Base-by-base conservation (phyloP, 2,888 invertebrate genomes). In the Phyllotreta striolata region DNA sequence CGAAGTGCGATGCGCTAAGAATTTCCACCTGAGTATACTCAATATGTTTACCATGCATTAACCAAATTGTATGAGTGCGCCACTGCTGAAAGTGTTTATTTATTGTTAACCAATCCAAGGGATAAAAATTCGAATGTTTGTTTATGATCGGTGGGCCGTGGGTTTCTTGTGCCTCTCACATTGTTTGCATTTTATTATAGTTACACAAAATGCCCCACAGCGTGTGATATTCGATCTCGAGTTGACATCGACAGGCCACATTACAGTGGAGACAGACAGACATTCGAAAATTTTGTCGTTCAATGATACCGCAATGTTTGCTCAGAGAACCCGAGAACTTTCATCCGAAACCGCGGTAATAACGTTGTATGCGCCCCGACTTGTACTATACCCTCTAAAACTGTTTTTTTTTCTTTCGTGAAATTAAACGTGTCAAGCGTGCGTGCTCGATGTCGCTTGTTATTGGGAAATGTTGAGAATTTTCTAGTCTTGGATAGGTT, bases 141-240 rank as follows among this genome's bases (percentile, higher is more conserved):
- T 62, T 64, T 64, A 64, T 61, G 55, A 55, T 64, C 46, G 41
- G 41, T 59, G 59, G 59, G 41, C 51, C 34, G 65, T 62, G 59
- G 59, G 66, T 59, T 62, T 62, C 57, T 60, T 58, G 57, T 58
- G 57, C 58, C 57, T 65, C 57, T 65, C 62, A 62, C 57, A 62
- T 49, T 66, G 66, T 66, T 66, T 66, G 62, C 66, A 66, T 66
- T 66, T 66, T 66, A 62, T 62, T 66, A 66, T 66, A 62, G 55
- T 62, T 55, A 59, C 62, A 62, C 51, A 66, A 66, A 66, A 66
- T 62, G 51, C 62, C 55, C 61, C 46, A 54, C 54, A 56, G 56
- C 62, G 43, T 46, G 57, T 58, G 63, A 63, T 63, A 58, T 46
- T 54, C 46, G 63, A 63, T 63, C 63, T 56, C 44, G 8, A 52